phyloP scores from a whole-genome alignment of 37 sponge, comb jelly and placozoan species.

The Mnemiopsis leidyi region DNA sequence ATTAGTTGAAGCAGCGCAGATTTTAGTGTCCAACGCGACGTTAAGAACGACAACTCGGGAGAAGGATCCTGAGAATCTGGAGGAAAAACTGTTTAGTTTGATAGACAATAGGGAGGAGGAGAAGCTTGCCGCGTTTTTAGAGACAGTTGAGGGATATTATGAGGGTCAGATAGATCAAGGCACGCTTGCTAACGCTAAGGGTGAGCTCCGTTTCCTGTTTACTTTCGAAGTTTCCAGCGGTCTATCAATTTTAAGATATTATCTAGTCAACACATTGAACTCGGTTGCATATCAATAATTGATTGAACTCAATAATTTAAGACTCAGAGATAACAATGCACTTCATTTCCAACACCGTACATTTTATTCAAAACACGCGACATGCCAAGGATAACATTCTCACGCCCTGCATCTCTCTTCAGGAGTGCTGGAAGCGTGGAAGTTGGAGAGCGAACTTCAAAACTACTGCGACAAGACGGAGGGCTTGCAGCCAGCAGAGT shows the following conservation, averaged over 20 bases:
- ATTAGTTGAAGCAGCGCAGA: not conserved
- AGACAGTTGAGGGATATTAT: constrained; percentile 10
- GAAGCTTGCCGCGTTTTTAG: constrained; percentile 27
- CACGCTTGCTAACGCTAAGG: not conserved
- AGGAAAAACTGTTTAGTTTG: not conserved
- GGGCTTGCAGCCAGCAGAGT: not conserved
- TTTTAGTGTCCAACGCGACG: not conserved
- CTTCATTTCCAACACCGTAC: no score
- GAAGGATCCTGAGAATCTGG: not conserved
- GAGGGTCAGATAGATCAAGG: not conserved
- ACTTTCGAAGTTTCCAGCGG: no score
- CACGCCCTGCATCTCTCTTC: no score
- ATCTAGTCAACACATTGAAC: no score
- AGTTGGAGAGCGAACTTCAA: constrained; percentile 14
- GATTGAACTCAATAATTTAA: no score
- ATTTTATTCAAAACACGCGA: no score
- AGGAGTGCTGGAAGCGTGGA: constrained; percentile 42
- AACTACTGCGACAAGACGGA: not conserved
- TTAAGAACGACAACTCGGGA: not conserved
- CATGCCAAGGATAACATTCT: no score
- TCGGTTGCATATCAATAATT: no score
- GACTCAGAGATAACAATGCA: no score
- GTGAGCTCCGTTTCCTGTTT: no score
- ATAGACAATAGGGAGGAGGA: not conserved
- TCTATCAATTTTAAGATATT: no score